phyloP scores from a whole-genome alignment of 2,797 vertebrate genomes.

The Galagoides demidoff region DNA sequence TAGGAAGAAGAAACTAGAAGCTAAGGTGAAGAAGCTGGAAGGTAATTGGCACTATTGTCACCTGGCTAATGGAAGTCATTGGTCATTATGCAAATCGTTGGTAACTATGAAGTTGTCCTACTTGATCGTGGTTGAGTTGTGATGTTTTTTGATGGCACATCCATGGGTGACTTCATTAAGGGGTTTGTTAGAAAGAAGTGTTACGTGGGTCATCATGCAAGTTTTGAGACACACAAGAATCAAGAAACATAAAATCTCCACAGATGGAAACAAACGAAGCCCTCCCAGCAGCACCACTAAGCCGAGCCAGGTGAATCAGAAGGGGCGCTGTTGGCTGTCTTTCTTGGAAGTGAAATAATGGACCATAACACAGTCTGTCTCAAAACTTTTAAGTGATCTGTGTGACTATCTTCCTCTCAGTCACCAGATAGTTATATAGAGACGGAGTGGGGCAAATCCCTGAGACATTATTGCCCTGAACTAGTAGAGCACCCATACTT shows the following conservation, averaged over 20 bases:
- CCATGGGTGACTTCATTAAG: not conserved
- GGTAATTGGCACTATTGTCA: conserved; percentile 85
- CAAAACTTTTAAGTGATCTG: no score
- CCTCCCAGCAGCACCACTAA: no score
- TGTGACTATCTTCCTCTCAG: not conserved
- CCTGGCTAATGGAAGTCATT: not conserved
- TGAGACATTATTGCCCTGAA: not conserved
- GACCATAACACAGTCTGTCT: no score
- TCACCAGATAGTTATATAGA: not conserved
- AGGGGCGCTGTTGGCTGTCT: no score
- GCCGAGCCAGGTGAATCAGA: no score
- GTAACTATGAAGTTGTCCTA: not conserved
- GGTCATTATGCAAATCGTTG: not conserved
- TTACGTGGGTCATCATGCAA: no score
- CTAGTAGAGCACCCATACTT: not conserved
- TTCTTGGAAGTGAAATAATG: no score
- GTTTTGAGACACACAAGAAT: no score
- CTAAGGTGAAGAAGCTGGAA: conserved; percentile 91
- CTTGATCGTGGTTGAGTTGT: not conserved
- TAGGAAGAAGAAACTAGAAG: conserved; percentile 93
- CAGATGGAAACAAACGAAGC: no score
- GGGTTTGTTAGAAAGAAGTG: not conserved
- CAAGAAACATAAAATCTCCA: no score
- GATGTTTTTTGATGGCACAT: fast-evolving
- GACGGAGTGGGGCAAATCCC: not conserved